Conservation (phyloP, 2,888 invertebrate genomes). For the Drosophila anomalata region DNA sequence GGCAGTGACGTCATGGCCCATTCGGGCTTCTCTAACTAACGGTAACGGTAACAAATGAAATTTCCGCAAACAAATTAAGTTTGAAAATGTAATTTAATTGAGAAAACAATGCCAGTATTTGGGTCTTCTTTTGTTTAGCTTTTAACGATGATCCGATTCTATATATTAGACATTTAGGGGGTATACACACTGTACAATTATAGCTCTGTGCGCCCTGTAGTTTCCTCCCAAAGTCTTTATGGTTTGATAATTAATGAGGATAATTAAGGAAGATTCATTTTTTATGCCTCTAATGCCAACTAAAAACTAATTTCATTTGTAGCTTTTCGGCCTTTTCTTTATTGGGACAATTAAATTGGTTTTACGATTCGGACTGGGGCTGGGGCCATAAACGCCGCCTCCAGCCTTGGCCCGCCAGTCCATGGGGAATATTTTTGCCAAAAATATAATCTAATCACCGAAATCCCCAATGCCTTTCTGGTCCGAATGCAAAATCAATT, state of each 20-base stretch:
- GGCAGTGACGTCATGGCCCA: conserved; percentile 23
- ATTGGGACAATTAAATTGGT: conserved; percentile 37
- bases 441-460: conserved; percentile 4
- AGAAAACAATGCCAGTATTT: conserved; percentile 4
- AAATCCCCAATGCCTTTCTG: neutral
- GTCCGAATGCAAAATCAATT: neutral
- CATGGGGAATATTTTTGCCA: neutral
- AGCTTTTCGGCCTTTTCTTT: conserved; percentile 11
- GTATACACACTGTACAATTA: neutral
- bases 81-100: conserved; percentile 7
- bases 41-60: conserved; percentile 21
- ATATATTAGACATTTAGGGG: neutral
- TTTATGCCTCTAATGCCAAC: conserved; percentile 13
- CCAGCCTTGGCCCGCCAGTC: neutral
- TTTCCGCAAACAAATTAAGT: conserved; percentile 28
- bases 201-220: neutral
- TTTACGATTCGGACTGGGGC: conserved; percentile 22
- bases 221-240: conserved; percentile 8
- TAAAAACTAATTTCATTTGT: conserved; percentile 17
- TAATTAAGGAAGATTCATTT: conserved; percentile 25
- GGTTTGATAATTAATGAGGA: too few species aligned
- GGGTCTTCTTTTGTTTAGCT: conserved; percentile 1
- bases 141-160: neutral
- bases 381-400: neutral
- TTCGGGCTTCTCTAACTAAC: neutral